phyloP scores from a whole-genome alignment of 1,140 invertebrate genomes.

The Aphelinus atriplicis region DNA sequence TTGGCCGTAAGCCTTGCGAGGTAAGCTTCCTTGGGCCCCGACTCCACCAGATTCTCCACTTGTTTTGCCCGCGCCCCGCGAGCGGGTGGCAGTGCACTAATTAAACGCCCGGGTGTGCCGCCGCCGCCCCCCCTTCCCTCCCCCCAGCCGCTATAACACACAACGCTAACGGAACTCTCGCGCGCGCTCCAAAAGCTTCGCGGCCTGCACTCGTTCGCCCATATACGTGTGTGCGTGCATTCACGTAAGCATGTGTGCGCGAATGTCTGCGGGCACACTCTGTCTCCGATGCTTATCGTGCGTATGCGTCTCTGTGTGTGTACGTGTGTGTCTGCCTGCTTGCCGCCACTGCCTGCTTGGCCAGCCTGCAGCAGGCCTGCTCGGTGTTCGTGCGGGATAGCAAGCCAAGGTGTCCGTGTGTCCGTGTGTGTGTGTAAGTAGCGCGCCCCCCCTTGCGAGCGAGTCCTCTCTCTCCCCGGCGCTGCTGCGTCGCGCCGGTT shows the following conservation, averaged over 20 bases:
- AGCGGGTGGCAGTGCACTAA: no score
- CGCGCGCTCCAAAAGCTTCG: neutral
- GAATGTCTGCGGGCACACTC: neutral
- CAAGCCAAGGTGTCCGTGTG: no score
- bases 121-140: neutral
- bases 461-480: neutral
- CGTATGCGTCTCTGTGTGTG: no score
- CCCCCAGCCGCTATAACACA: neutral
- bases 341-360: neutral
- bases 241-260: neutral
- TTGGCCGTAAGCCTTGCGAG: no score
- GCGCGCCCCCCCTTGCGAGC: no score
- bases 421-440: no score
- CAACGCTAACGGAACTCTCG: neutral
- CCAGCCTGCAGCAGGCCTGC: conserved; percentile 1
- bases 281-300: no score
- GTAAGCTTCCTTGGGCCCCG: no score
- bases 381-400: neutral
- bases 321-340: neutral
- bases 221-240: conserved; percentile 6
- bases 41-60: no score
- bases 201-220: neutral
- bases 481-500: neutral
- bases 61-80: no score
- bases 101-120: neutral